phyloP scores from a whole-genome alignment of 2,888 invertebrate genomes.

The Norana najaformis region DNA sequence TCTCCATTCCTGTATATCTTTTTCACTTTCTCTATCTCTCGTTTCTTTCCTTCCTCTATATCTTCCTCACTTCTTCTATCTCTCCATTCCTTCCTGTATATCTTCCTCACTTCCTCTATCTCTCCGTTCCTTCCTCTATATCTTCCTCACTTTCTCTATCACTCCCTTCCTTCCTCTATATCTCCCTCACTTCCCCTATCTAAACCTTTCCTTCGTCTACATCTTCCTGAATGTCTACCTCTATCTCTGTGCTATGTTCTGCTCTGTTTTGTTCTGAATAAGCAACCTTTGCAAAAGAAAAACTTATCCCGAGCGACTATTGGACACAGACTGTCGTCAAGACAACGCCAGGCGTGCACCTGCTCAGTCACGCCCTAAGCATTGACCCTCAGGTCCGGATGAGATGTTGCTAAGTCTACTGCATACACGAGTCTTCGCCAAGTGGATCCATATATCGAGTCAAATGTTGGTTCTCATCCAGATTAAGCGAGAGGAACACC shows the following conservation, averaged over 20 bases:
- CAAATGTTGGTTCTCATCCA: neutral
- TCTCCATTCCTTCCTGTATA: neutral
- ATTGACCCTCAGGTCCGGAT: neutral
- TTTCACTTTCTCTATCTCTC: slow-evolving; percentile 10
- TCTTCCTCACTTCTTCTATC: neutral
- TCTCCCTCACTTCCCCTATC: too few species aligned
- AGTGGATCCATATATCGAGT: neutral
- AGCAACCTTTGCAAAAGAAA: neutral
- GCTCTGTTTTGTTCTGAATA: neutral
- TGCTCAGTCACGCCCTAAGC: neutral
- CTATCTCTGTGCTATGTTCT: neutral
- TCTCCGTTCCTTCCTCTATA: neutral
- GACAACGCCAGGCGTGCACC: neutral
- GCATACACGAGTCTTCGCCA: neutral
- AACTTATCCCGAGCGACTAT: neutral
- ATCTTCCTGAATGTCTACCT: too few species aligned
- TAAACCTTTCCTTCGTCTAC: too few species aligned
- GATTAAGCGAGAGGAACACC: neutral
- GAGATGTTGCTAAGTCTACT: neutral
- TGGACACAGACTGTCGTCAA: neutral
- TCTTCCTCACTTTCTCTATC: neutral
- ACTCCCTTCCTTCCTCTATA: too few species aligned
- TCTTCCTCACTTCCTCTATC: neutral
- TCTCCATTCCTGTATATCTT: neutral
- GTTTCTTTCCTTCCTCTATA: neutral